Conservation (phyloP, 2,888 invertebrate species). For the Agonopterix arenella region DNA sequence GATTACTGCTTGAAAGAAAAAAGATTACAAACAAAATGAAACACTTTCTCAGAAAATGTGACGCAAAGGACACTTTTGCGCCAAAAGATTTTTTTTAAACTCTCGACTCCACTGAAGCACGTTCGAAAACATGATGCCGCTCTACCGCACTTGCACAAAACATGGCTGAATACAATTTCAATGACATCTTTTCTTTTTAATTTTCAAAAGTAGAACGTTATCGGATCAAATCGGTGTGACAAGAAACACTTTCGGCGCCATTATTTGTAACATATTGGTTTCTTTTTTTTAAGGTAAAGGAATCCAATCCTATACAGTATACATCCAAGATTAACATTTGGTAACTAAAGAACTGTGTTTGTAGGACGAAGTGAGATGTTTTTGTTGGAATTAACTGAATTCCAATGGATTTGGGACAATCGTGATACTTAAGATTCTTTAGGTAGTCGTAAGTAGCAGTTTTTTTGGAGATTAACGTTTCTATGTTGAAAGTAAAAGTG, state of each 20-base stretch:
- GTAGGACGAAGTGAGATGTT: conserved; percentile 14
- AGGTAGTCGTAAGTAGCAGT: neutral
- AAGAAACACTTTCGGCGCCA: conserved; percentile 43
- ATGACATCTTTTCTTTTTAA: conserved; percentile 15
- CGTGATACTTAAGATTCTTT: conserved; percentile 7
- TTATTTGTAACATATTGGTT: conserved; percentile 22
- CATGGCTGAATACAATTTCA: conserved; percentile 12
- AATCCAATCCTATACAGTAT: too few species aligned
- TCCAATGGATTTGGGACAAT: conserved; percentile 11
- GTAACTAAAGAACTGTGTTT: conserved; percentile 36
- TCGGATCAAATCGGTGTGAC: conserved; percentile 40
- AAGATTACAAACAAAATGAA: conserved; percentile 4
- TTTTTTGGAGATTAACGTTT: conserved; percentile 11
- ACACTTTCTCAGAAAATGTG: conserved; percentile 12
- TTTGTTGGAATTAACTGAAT: conserved; percentile 16
- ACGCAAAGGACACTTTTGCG: conserved; percentile 9
- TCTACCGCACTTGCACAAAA: conserved; percentile 12
- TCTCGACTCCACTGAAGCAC: conserved; percentile 2
- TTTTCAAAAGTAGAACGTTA: conserved; percentile 19
- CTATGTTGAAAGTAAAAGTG: conserved; percentile 12
- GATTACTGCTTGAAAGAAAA: conserved; percentile 2
- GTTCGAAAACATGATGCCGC: conserved; percentile 12
- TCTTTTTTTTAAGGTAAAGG: too few species aligned
- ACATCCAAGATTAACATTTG: conserved; percentile 2
- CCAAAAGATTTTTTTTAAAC: conserved; percentile 8